These are phyloP conservation scores for Rhodeus uyekii DNA, from an alignment of 2,797 vertebrate species.

Conservation along the genomic window DNA sequence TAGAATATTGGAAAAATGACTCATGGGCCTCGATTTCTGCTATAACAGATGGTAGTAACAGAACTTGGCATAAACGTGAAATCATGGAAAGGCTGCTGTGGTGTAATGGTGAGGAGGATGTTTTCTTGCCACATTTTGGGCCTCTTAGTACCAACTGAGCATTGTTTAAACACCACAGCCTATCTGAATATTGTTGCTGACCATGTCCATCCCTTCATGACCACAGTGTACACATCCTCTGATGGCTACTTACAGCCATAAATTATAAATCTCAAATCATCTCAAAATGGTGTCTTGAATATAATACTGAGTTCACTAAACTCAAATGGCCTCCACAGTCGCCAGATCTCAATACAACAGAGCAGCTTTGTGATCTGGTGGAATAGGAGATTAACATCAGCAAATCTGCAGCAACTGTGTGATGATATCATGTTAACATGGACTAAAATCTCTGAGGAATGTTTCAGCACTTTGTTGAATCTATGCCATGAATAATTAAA, in stretches of 20 bases:
- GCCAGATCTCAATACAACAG: slow-evolving; percentile 43
- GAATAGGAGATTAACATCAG: slow-evolving; percentile 61
- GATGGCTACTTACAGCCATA: slow-evolving; percentile 45
- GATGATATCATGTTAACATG: slow-evolving; percentile 55
- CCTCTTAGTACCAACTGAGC: background rate
- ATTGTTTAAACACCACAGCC: background rate
- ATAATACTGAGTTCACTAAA: background rate
- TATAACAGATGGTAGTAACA: slow-evolving; percentile 22
- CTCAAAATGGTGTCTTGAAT: background rate
- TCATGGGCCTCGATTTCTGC: background rate
- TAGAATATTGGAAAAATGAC: background rate
- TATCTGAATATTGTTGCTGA: background rate
- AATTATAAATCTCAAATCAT: background rate
- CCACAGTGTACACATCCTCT: slow-evolving; percentile 40
- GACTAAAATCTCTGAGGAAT: background rate
- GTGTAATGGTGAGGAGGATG: background rate
- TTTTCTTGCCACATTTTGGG: background rate
- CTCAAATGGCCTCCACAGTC: slow-evolving; percentile 21
- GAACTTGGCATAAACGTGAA: slow-evolving; percentile 51
- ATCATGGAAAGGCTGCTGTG: background rate
- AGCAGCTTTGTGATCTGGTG: slow-evolving; percentile 54
- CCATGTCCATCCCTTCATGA: slow-evolving; percentile 30
- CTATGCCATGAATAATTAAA: no score
- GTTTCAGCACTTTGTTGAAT: no score
- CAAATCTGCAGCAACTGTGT: slow-evolving; percentile 64